Evolutionary conservation across 92 coral and sea anemone species (phyloP), one percentile per base, ranked within the genome.

Genomic region (Virgularia gustaviana): DNA sequence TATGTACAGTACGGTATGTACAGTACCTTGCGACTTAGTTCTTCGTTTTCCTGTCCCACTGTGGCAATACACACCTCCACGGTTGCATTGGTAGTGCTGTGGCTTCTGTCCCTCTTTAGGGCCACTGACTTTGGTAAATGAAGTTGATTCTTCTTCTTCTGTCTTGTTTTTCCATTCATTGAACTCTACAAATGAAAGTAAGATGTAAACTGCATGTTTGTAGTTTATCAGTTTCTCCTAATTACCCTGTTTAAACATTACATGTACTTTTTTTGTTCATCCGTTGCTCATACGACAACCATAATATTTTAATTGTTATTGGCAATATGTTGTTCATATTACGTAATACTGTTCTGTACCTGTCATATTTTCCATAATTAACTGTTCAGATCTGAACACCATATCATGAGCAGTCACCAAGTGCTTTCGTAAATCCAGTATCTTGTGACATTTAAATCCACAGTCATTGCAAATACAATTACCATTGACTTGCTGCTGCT

Each of bases 1-100:
- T n/a, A n/a, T n/a, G n/a, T n/a, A n/a, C n/a, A n/a, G n/a, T n/a
- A n/a, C n/a, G n/a, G n/a, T n/a, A n/a, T n/a, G n/a, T n/a, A n/a
- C n/a, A n/a, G 37, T 77, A 79, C 83, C 83, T 79, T 79, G 83
- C 20, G 83, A 70, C 59, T 79, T 79, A 24, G 11, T 15, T 6
- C 29, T 33, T 43, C 78, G 57, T 47, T 71, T 79, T 47, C 83
- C 72, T 11, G 49, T 79, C 19, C 78, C 54, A 10, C 18, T 19
- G 3, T 47, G 37, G 70, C 20, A 39, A 78, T 41, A 71, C 11
- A 57, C 35, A 0, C 64, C 64, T 4, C 55, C 18, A 4, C 64
- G 0, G 34, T 57, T 57, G 35, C 72, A 64, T 33, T 64, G 52
- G 25, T 38, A 64, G 29, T 64, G 42, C 29, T 64, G 54, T 2